Percentiles rank a stretch among this genome's conserved stretches.
Evolutionary conservation across 2,888 invertebrate genomes (phyloP).

Genomic region (Lepidocyrtinus sp.): DNA sequence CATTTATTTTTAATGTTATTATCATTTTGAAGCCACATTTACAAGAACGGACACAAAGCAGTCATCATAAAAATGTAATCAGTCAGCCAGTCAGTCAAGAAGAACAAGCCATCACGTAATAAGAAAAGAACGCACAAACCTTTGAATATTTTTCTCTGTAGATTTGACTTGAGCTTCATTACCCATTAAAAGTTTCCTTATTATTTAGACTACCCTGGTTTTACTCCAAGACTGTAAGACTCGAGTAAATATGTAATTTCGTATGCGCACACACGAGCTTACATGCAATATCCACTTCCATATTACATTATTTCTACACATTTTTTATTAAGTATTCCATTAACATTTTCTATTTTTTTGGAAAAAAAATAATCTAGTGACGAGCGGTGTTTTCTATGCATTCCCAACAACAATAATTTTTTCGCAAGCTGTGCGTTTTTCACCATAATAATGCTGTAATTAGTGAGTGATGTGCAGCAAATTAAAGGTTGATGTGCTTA

Average conservation of each 20-base stretch:
- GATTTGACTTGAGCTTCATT: neutral
- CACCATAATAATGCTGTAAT: slow-evolving; percentile 27
- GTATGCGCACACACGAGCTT: neutral
- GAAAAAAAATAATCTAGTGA: neutral
- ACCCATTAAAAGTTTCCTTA: neutral
- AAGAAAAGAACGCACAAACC: neutral
- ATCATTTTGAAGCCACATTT: slow-evolving; percentile 28
- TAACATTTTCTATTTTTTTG: neutral
- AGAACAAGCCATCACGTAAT: neutral
- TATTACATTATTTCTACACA: neutral
- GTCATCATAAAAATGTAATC: slow-evolving; percentile 53
- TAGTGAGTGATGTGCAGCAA: slow-evolving; percentile 53
- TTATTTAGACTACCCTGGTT: neutral
- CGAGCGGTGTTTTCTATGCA: neutral
- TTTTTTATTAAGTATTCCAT: neutral
- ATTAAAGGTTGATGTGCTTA: slow-evolving; percentile 41
- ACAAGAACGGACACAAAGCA: neutral
- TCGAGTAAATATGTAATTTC: neutral
- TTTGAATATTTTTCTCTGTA: neutral
- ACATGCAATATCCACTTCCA: neutral
- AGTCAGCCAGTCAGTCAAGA: slow-evolving; percentile 46
- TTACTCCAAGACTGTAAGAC: neutral
- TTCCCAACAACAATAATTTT: neutral
- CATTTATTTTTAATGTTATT: slow-evolving; percentile 55
- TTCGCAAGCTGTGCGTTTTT: neutral